Conservation (phyloP, 2,888 invertebrate genomes). For the Ormyrus labotus region DNA sequence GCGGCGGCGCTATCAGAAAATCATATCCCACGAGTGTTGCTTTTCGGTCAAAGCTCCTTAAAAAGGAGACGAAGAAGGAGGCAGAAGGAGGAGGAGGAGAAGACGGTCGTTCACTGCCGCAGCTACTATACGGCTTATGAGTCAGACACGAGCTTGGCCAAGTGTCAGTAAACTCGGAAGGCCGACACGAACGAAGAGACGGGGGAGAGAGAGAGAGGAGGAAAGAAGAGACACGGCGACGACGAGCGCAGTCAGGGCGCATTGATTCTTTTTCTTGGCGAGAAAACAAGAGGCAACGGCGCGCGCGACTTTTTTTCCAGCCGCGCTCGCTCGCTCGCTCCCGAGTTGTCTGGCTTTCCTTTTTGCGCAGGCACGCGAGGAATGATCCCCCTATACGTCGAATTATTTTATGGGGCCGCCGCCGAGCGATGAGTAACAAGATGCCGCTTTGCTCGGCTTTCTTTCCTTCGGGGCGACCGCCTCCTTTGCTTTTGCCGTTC, state of each 20-base stretch:
- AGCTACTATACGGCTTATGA: slow-evolving; percentile 20
- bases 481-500: no score
- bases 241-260: slow-evolving; percentile 3
- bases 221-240: neutral
- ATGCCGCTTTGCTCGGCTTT: no score
- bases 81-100: neutral
- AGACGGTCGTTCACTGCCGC: slow-evolving; percentile 2
- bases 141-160: slow-evolving; percentile 34
- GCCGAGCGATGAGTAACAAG: neutral
- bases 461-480: no score
- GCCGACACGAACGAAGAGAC: slow-evolving; percentile 34
- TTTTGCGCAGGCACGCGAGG: neutral
- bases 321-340: neutral
- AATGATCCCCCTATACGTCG: neutral
- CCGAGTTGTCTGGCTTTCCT: no score
- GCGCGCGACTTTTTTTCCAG: slow-evolving; percentile 2
- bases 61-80: neutral
- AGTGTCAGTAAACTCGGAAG: slow-evolving; percentile 56
- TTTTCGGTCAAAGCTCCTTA: neutral
- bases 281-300: slow-evolving; percentile 1
- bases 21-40: no score
- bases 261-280: slow-evolving; percentile 46
- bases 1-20: no score
- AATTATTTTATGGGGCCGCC: slow-evolving; percentile 4
- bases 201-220: neutral